Percentiles rank a stretch among this genome's conserved stretches.
Evolutionary conservation across 2,113 vertebrate genomes (phyloP).

Genomic region (Hyla sarda): DNA sequence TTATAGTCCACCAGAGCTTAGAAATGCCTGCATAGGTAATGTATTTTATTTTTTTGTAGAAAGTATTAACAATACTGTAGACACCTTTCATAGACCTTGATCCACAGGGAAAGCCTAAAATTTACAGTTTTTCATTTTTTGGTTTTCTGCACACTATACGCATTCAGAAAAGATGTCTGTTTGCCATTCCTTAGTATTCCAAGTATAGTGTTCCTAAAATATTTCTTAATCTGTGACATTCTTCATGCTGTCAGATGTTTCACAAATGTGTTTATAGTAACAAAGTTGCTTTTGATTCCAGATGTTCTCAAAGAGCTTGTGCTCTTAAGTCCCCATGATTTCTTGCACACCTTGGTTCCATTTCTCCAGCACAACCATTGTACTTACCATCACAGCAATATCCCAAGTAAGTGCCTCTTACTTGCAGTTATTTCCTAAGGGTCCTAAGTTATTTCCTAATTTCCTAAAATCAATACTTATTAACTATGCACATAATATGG

Average conservation of each 20-base stretch:
- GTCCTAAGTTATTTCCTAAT: too few relatives aligned
- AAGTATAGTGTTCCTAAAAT: too few relatives aligned
- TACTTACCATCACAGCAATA: constrained; percentile 99
- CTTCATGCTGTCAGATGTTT: too few relatives aligned
- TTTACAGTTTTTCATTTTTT: not conserved
- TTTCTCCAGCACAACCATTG: constrained; percentile 99
- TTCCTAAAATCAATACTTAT: too few relatives aligned
- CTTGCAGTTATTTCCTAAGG: not conserved
- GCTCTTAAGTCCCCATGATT: constrained; percentile 97
- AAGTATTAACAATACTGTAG: not conserved
- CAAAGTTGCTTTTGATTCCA: constrained; percentile 67
- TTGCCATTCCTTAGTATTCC: too few relatives aligned
- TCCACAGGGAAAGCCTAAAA: not conserved
- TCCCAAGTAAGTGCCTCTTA: constrained; percentile 86
- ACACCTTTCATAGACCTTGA: not conserved
- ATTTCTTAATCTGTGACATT: too few relatives aligned
- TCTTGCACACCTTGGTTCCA: constrained; percentile 97
- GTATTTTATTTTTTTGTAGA: not conserved
- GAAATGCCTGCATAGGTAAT: constrained; percentile 94
- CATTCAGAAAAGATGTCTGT: not conserved
- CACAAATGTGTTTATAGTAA: too few relatives aligned
- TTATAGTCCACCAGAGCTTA: constrained; percentile 94
- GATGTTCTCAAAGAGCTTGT: constrained; percentile 98
- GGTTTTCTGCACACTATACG: not conserved
- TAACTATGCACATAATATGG: too few relatives aligned